These are phyloP conservation scores for Drosophila kohkoa DNA, from an alignment of 1,140 invertebrate species.

Conservation along the genomic window DNA sequence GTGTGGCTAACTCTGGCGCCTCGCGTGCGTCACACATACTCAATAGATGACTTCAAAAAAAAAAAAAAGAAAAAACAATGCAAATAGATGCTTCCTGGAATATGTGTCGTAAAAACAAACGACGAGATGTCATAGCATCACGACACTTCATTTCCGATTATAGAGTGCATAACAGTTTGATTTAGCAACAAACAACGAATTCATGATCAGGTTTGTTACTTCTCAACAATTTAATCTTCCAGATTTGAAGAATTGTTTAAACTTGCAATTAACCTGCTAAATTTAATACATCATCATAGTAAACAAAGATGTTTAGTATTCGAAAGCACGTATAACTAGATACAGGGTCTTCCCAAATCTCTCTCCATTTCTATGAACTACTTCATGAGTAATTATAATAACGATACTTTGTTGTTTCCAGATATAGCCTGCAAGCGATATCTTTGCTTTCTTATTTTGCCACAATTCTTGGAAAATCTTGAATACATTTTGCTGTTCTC, in stretches of 20 bases:
- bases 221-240: too few species aligned
- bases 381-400: neutral
- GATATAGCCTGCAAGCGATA: too few species aligned
- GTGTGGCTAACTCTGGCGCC: constrained; percentile 41
- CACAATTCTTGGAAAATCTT: neutral
- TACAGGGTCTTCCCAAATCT: too few species aligned
- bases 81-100: constrained; percentile 19
- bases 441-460: neutral
- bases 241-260: too few species aligned
- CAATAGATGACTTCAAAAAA: constrained; percentile 27
- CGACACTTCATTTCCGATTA: neutral
- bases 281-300: too few species aligned
- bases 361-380: too few species aligned
- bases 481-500: constrained; percentile 2
- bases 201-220: too few species aligned
- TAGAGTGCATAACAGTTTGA: neutral
- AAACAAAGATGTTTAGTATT: too few species aligned
- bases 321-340: too few species aligned
- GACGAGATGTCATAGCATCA: neutral
- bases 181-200: too few species aligned
- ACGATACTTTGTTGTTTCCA: neutral
- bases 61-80: neutral
- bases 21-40: constrained; percentile 35
- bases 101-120: constrained; percentile 14
- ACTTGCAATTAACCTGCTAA: too few species aligned